Evolutionary conservation across 64 coral and sea anemone genomes (phyloP), one percentile per base, ranked within the genome.

Genomic region (Porites australiensis): DNA sequence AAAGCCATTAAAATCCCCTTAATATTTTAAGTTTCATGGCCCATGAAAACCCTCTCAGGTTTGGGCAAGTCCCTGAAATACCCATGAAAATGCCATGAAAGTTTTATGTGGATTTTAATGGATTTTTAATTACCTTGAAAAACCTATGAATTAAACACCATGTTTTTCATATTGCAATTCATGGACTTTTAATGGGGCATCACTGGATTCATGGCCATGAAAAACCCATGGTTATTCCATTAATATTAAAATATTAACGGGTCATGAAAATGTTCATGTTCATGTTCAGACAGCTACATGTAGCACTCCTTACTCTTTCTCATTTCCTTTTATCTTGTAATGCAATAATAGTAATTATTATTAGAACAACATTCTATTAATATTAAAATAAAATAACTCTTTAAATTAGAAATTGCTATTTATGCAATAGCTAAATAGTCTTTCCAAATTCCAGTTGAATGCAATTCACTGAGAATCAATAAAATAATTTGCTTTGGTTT

Each of bases 21-120:
- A 77, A 77, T 77, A 77, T 77, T 77, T 77, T 43, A 75, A 75
- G 8, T 75, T 75, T 75, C 74, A 77, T 77, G 74, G 46, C 74
- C 50, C 74, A 77, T 77, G 74, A 77, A 77, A 77, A 74, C 71
- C 14, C 71, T 14, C 2, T 18, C n/a, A 23, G n/a, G 1, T 74
- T 6, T 51, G 18, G 45, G 49, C 74, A 77, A 77, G 44, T 15
- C 74, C 49, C 44, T 77, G 45, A 77, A 74, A 74, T 74, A 74
- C 71, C 10, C 44, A 74, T 74, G 71, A 74, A 74, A 74, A 74
- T 20, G 21, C 21, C 71, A 74, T 74, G 45, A 74, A 47, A 20
- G 44, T 51, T 51, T 15, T 46, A 20, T 15, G 2, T 15, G 12
- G 74, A 27, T 77, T 77, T 77, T 77, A 8, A 51, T 51, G 46